Conservation (phyloP, 2,113 vertebrate species). For the Anhinga anhinga region DNA sequence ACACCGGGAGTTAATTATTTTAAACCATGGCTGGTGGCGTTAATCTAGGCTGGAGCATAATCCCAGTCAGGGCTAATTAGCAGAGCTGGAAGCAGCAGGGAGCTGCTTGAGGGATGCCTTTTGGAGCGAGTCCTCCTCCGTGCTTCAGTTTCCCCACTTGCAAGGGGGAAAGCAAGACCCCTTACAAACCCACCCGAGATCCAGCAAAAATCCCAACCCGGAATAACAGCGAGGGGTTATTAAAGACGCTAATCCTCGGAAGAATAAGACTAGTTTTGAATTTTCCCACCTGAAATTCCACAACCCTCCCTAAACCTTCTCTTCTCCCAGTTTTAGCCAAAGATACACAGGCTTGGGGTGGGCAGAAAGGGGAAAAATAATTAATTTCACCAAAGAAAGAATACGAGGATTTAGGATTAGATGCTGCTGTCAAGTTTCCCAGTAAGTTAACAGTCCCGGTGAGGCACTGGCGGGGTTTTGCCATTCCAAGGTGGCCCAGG, state of each 20-base stretch:
- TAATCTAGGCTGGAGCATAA: not conserved
- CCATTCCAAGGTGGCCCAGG: not conserved
- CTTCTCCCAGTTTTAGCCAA: rapidly evolving
- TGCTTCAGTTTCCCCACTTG: not conserved
- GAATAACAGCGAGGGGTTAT: rapidly evolving
- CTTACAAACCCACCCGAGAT: not conserved
- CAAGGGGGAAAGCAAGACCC: not conserved
- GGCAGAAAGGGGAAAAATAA: not conserved
- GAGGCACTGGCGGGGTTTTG: not conserved
- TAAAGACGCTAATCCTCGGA: not conserved
- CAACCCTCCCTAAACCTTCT: not conserved
- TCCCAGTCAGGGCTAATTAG: not conserved
- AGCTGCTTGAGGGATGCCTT: not conserved
- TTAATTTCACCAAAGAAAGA: rapidly evolving
- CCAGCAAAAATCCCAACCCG: not conserved
- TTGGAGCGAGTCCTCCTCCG: rapidly evolving
- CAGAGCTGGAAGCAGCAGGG: not conserved
- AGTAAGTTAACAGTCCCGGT: rapidly evolving
- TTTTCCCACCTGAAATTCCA: not conserved
- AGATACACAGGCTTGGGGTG: not conserved
- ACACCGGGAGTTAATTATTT: not conserved
- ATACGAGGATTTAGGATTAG: rapidly evolving
- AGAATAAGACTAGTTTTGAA: not conserved
- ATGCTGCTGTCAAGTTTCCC: rapidly evolving
- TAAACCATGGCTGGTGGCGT: rapidly evolving